phyloP scores from a whole-genome alignment of 2,113 vertebrate genomes.

The Himantopus leucocephalus region DNA sequence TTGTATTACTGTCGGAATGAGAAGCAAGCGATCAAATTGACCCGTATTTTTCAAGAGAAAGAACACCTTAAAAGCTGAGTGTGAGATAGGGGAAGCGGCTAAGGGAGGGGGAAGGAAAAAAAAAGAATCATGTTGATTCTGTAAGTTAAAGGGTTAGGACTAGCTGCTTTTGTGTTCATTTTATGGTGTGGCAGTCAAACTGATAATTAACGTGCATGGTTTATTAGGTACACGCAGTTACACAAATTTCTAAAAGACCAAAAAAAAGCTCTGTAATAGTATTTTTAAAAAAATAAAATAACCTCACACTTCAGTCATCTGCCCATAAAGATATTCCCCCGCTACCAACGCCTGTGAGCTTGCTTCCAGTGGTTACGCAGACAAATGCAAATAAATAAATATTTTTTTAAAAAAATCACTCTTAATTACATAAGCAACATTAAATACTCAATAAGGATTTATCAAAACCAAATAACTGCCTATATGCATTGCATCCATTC shows the following conservation, averaged over 20 bases:
- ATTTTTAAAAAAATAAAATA: neutral
- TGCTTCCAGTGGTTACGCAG: neutral
- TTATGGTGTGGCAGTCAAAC: neutral
- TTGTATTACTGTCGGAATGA: neutral
- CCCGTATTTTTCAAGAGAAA: neutral
- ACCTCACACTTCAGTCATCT: neutral
- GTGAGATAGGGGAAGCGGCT: neutral
- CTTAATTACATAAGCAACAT: neutral
- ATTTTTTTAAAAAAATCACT: neutral
- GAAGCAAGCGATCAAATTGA: neutral
- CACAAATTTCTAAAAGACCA: neutral
- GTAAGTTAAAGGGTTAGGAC: neutral
- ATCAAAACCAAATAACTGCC: neutral
- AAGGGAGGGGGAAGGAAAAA: neutral
- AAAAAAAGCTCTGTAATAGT: neutral
- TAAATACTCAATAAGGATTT: neutral
- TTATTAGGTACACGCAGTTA: neutral
- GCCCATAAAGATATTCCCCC: neutral
- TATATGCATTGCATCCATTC: neutral
- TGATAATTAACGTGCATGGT: neutral
- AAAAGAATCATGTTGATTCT: neutral
- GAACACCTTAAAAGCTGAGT: neutral
- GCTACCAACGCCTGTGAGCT: neutral
- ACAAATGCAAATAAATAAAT: neutral
- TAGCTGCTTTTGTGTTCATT: neutral